Evolutionary conservation across 2,888 invertebrate species (phyloP).

Genomic region (Heliothis peltigera): DNA sequence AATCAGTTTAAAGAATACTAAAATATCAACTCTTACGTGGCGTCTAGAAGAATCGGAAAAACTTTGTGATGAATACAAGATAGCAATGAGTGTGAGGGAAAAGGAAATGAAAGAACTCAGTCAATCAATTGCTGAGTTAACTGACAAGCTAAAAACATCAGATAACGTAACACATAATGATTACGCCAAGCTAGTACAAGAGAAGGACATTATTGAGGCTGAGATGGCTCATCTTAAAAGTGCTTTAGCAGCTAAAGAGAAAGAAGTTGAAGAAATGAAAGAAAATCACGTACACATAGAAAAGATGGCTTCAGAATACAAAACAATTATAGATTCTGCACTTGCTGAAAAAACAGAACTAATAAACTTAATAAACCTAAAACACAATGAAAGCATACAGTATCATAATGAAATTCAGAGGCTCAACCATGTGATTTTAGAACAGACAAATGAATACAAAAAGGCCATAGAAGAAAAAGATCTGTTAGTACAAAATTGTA

Average conservation of each 20-base stretch:
- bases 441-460: conserved; percentile 85
- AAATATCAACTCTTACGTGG: conserved; percentile 70
- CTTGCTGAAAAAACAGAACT: conserved; percentile 92
- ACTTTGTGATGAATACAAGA: conserved; percentile 64
- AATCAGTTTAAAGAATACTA: conserved; percentile 69
- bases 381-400: conserved; percentile 95
- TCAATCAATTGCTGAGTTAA: conserved; percentile 77
- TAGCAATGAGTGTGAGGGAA: conserved; percentile 71
- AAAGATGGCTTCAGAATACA: conserved; percentile 73
- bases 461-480: conserved; percentile 78
- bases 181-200: conserved; percentile 72
- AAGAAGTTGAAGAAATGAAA: conserved; percentile 70
- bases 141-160: conserved; percentile 74
- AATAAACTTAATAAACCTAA: conserved; percentile 93
- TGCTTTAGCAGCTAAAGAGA: conserved; percentile 67
- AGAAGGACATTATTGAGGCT: conserved; percentile 75
- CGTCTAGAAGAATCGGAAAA: conserved; percentile 69
- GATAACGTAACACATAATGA: conserved; percentile 74
- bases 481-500: conserved; percentile 61
- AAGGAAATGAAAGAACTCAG: conserved; percentile 82
- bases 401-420: conserved; percentile 96
- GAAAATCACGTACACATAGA: conserved; percentile 69
- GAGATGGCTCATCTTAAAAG: conserved; percentile 69
- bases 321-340: conserved; percentile 72
- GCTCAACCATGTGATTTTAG: conserved; percentile 90